Evolutionary conservation across 2,113 vertebrate genomes (phyloP).

Genomic region (Numida meleagris): DNA sequence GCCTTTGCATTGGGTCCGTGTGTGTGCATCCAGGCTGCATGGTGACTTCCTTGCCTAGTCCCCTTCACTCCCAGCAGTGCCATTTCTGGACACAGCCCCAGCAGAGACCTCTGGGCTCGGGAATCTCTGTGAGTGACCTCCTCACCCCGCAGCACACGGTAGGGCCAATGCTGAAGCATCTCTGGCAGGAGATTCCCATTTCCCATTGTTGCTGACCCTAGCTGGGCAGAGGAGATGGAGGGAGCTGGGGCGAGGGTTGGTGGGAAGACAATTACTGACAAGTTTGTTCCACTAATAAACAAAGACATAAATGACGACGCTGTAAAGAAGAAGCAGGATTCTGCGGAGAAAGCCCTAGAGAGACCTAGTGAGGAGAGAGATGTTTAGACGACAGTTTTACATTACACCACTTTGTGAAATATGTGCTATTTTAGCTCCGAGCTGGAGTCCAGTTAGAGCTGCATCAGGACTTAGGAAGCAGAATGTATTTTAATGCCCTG

Average conservation of each 20-base stretch:
- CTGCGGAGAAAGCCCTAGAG: constrained; percentile 43
- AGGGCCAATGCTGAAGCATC: background rate
- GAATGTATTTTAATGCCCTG: constrained; percentile 73
- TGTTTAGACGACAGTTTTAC: constrained; percentile 66
- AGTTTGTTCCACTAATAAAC: constrained; percentile 60
- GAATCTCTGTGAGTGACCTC: background rate
- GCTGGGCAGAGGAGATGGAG: constrained; percentile 25
- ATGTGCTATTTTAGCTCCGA: constrained; percentile 68
- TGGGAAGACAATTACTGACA: constrained; percentile 45
- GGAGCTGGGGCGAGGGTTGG: constrained; percentile 30
- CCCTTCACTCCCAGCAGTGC: background rate
- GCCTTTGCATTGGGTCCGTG: accelerated
- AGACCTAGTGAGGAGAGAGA: constrained; percentile 53
- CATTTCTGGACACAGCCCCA: background rate
- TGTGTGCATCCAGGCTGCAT: background rate
- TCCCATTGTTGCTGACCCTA: constrained; percentile 6
- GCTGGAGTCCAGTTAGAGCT: constrained; percentile 62
- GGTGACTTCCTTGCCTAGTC: background rate
- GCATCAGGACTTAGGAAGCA: constrained; percentile 66
- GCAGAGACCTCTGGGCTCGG: background rate
- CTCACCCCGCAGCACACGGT: background rate
- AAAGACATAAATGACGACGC: constrained; percentile 48
- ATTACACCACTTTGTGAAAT: constrained; percentile 69
- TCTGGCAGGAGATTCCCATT: constrained; percentile 66
- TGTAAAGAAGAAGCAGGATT: constrained; percentile 26